Evolutionary conservation across 1,140 invertebrate genomes (phyloP).

Genomic region (Eubasilissa regina): DNA sequence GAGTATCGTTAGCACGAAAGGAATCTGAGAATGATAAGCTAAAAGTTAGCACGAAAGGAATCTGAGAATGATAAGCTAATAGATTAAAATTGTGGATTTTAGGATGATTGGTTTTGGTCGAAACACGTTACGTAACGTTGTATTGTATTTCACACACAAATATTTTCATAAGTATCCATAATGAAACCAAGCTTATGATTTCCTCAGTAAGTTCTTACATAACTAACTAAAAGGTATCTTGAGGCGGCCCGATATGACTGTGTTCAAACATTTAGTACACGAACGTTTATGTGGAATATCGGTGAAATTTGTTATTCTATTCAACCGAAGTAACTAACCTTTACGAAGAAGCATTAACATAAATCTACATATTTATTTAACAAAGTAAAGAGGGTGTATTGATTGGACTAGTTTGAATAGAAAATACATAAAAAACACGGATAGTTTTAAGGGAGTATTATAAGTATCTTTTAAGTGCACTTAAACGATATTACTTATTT

Average conservation of each 20-base stretch:
- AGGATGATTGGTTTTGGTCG: not conserved
- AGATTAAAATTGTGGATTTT: not conserved
- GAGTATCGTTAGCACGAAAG: not conserved
- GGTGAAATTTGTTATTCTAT: not conserved
- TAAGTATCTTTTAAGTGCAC: no score
- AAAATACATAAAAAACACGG: slow-evolving; percentile 4
- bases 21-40: not conserved
- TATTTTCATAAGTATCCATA: not conserved
- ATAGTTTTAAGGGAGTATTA: no score
- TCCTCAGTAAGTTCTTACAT: no score
- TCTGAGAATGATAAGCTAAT: not conserved
- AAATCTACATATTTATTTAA: slow-evolving; percentile 19
- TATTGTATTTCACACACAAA: not conserved
- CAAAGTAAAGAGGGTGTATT: not conserved
- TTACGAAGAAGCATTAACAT: not conserved
- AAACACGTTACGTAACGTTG: not conserved
- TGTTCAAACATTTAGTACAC: not conserved
- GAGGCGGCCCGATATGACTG: no score
- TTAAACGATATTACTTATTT: no score
- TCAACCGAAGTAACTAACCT: slow-evolving; percentile 10
- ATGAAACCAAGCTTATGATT: no score
- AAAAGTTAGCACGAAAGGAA: not conserved
- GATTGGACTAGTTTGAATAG: not conserved
- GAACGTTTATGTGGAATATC: not conserved
- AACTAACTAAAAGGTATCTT: no score